These are phyloP conservation scores for Cossypha niveicapilla DNA, from an alignment of 2,797 vertebrate genomes.

Conservation along the genomic window DNA sequence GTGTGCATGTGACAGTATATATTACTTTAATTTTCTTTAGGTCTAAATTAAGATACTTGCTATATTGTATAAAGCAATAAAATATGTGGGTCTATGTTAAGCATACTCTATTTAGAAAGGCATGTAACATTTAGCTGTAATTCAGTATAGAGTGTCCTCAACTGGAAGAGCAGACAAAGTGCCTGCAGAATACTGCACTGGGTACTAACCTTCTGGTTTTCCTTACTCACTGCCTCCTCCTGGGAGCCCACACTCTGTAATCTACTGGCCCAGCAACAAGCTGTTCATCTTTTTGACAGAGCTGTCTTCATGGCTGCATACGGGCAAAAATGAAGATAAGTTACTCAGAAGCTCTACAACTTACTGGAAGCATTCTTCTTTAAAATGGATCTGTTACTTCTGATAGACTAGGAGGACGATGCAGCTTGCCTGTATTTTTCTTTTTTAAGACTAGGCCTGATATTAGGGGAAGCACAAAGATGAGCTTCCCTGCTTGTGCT, in stretches of 20 bases:
- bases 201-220: neutral
- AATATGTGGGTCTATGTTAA: neutral
- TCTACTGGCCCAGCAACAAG: conserved; percentile 41
- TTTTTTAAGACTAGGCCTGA: neutral
- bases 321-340: conserved; percentile 44
- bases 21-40: neutral
- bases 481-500: neutral
- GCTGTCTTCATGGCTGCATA: neutral
- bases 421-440: neutral
- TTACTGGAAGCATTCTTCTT: neutral
- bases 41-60: neutral
- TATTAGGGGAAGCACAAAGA: neutral
- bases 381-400: neutral
- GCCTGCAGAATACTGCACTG: neutral
- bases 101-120: neutral
- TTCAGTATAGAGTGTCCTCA: neutral
- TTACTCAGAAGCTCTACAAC: neutral
- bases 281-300: conserved; percentile 17
- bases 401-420: neutral
- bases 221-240: neutral
- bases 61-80: neutral
- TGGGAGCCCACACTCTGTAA: conserved; percentile 3
- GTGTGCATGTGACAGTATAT: neutral
- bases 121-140: neutral
- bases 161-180: neutral